Evolutionary conservation across 2,113 vertebrate species (phyloP).

Genomic region (Phaetusa simplex): DNA sequence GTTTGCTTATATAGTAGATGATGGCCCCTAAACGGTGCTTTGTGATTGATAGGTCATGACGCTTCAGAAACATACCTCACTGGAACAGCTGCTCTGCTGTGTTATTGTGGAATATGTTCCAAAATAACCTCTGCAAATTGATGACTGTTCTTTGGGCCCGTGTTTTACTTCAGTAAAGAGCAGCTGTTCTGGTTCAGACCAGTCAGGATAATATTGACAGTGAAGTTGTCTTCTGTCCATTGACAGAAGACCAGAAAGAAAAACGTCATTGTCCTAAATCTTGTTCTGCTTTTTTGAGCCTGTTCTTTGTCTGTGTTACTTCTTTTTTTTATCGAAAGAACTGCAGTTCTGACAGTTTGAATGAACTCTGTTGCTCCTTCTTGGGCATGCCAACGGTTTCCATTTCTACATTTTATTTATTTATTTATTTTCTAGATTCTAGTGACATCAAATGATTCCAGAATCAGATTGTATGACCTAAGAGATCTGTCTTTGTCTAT

Average conservation of each 20-base stretch:
- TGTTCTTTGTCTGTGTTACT: neutral
- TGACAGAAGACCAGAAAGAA: neutral
- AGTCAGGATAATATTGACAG: neutral
- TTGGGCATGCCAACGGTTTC: neutral
- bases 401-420: neutral
- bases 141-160: neutral
- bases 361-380: neutral
- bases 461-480: slow-evolving; percentile 94
- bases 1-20: neutral
- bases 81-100: neutral
- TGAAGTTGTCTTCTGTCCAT: neutral
- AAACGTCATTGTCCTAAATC: neutral
- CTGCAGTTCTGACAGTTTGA: neutral
- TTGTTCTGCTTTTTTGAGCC: neutral
- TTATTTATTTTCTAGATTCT: slow-evolving; percentile 82
- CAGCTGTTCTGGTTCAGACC: neutral
- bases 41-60: neutral
- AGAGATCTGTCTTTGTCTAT: slow-evolving; percentile 97
- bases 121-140: neutral
- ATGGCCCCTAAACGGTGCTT: neutral
- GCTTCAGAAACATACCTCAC: neutral
- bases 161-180: neutral
- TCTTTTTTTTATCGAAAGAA: neutral
- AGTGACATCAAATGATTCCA: slow-evolving; percentile 97
- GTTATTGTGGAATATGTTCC: neutral